A percentile compares a stretch with the other conserved stretches of the same genome.
These are phyloP conservation scores for Nephrotoma flavescens DNA, from an alignment of 2,888 invertebrate genomes.

Conservation along the genomic window DNA sequence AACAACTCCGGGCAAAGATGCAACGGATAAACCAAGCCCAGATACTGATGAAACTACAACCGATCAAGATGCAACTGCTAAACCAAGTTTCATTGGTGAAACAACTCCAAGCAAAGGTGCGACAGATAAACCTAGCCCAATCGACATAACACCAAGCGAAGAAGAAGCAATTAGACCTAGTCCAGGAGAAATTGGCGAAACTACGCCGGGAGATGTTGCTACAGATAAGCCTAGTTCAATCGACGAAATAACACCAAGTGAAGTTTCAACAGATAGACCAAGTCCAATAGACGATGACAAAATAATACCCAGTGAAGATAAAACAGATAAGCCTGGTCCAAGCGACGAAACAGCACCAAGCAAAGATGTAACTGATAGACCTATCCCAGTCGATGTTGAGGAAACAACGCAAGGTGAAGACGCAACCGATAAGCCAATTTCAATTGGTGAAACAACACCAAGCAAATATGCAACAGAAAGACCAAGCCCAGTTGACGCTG, in stretches of 20 bases:
- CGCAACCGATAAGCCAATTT: not conserved
- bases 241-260: not conserved
- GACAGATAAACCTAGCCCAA: not conserved
- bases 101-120: not conserved
- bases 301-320: conserved; percentile 6
- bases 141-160: conserved; percentile 8
- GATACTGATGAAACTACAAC: not conserved
- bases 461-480: not conserved
- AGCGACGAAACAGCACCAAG: conserved; percentile 8
- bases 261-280: conserved; percentile 8
- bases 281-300: conserved; percentile 9
- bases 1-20: not conserved
- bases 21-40: conserved; percentile 21
- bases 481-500: not conserved
- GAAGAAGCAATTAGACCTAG: not conserved
- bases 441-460: not conserved
- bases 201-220: conserved; percentile 1
- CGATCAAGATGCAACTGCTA: not conserved
- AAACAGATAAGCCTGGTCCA: conserved; percentile 7
- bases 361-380: conserved; percentile 7
- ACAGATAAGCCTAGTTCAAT: not conserved
- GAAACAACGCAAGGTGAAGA: not conserved
- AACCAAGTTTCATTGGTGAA: not conserved
- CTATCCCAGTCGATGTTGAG: not conserved
- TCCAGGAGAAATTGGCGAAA: conserved; percentile 5